These are phyloP conservation scores for Tyto alba DNA, from an alignment of 2,113 vertebrate genomes.

Conservation along the genomic window DNA sequence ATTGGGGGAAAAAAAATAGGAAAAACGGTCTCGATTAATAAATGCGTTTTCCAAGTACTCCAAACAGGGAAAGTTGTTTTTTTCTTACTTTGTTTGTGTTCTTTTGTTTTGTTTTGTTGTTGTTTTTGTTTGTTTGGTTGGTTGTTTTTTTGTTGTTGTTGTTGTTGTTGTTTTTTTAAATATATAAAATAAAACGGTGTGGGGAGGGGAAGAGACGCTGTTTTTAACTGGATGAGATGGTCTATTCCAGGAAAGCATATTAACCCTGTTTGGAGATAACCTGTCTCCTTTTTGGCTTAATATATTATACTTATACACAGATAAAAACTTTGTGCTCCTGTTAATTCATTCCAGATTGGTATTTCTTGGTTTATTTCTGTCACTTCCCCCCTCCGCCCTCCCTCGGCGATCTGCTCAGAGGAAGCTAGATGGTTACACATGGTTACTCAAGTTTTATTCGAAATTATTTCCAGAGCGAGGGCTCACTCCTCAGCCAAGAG, in stretches of 20 bases:
- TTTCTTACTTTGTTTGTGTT: too few relatives aligned
- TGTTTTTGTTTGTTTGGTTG: too few relatives aligned
- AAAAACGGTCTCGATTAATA: background rate
- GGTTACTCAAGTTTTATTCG: constrained; percentile 33
- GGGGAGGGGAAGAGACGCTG: background rate
- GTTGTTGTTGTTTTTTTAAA: background rate
- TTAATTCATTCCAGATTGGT: background rate
- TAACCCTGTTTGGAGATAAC: constrained; percentile 68
- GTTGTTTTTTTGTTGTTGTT: too few relatives aligned
- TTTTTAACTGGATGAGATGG: constrained; percentile 48
- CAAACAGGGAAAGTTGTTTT: background rate
- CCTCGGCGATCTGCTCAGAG: background rate
- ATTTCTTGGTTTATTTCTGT: background rate
- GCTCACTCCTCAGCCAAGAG: background rate
- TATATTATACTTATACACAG: background rate
- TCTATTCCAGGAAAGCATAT: constrained; percentile 62
- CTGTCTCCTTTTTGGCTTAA: constrained; percentile 28
- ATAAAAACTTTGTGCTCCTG: constrained; percentile 1
- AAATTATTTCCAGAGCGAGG: constrained; percentile 15
- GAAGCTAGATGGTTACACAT: background rate
- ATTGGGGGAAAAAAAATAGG: background rate
- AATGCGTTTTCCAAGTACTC: background rate
- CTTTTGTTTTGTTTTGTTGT: too few relatives aligned
- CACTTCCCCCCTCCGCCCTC: too few relatives aligned
- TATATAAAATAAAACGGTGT: background rate